Evolutionary conservation across 2,797 vertebrate species (phyloP), one percentile per base, ranked within the genome.

Genomic region (Eremophila alpestris): DNA sequence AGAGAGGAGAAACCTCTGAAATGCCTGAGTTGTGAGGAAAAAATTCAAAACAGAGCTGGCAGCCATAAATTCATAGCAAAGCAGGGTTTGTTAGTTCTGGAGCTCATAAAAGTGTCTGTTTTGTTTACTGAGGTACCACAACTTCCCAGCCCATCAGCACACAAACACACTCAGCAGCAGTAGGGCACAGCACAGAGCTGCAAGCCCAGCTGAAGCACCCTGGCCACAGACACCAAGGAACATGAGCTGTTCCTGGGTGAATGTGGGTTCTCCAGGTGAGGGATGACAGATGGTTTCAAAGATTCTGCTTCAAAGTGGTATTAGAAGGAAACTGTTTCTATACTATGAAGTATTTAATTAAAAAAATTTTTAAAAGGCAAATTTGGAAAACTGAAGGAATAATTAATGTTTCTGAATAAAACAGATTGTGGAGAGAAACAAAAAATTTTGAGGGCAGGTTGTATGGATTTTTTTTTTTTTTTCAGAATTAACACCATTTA

Each of bases 211-310:
- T 81, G 71, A 67, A 69, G 1, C 26, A n/a, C 4, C 13, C 45
- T 45, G 27, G 16, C 26, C 40, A 32, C 30, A 62, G 21, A 46
- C 24, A 58, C 11, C 34, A 62, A 38, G 30, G 67, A 85, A 34
- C 0, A 0, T 16, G 7, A 77, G 4, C 6, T 71, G 0, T 10
- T 94, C 74, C 41, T 64, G 78, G 26, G 32, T 29, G 19, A 41
- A 16, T 45, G 9, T 19, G 49, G 6, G 34, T 60, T 65, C 85
- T 93, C 45, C 49, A 40, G 17, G 26, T 59, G 38, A 80, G 26
- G 14, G 34, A 29, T 3, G 46, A 12, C 4, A 13, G 34, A 23
- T 18, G 5, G 22, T 16, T 87, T 82, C 49, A 80, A 55, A 64
- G 27, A 51, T 55, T 54, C 46, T 32, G 4, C 74, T 93, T 71